Percentiles rank a stretch among this genome's conserved stretches.
These are phyloP conservation scores for Plutomurus gul DNA, from an alignment of 1,140 invertebrate genomes.

Conservation along the genomic window DNA sequence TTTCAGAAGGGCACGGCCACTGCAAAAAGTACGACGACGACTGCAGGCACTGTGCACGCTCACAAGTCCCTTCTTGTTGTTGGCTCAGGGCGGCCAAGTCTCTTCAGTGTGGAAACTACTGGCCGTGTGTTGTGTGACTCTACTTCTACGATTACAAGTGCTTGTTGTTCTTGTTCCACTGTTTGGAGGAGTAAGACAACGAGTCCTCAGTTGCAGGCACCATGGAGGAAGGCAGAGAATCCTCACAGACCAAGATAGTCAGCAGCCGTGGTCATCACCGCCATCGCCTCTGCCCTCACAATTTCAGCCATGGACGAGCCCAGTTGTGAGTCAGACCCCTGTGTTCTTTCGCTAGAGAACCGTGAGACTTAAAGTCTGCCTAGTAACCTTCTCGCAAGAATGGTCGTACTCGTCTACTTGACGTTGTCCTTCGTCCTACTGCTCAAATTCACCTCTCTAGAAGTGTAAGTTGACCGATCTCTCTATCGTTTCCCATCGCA, in stretches of 20 bases:
- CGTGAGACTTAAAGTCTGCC: slow-evolving; percentile 17
- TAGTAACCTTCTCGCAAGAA: slow-evolving; percentile 42
- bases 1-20: too few relatives aligned
- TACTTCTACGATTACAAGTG: too few relatives aligned
- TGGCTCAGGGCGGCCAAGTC: too few relatives aligned
- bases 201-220: neutral
- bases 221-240: slow-evolving; percentile 39
- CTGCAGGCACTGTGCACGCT: too few relatives aligned
- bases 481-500: neutral
- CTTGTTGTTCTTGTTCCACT: slow-evolving; percentile 15
- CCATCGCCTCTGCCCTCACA: neutral
- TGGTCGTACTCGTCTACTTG: slow-evolving; percentile 48
- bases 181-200: neutral
- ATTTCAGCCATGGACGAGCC: neutral
- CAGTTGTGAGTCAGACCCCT: slow-evolving; percentile 39
- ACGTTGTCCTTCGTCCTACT: slow-evolving; percentile 49
- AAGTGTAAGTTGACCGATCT: slow-evolving; percentile 49
- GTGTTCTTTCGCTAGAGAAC: slow-evolving; percentile 19
- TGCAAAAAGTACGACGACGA: too few relatives aligned
- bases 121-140: too few relatives aligned
- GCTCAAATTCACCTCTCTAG: slow-evolving; percentile 51
- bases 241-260: neutral
- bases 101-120: too few relatives aligned
- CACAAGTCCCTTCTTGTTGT: too few relatives aligned
- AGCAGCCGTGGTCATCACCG: neutral